A percentile compares a stretch with the other conserved stretches of the same genome.
Evolutionary conservation across 53 echinoderm and acorn worm genomes (phyloP).

Genomic region (Mesocentrotus franciscanus): DNA sequence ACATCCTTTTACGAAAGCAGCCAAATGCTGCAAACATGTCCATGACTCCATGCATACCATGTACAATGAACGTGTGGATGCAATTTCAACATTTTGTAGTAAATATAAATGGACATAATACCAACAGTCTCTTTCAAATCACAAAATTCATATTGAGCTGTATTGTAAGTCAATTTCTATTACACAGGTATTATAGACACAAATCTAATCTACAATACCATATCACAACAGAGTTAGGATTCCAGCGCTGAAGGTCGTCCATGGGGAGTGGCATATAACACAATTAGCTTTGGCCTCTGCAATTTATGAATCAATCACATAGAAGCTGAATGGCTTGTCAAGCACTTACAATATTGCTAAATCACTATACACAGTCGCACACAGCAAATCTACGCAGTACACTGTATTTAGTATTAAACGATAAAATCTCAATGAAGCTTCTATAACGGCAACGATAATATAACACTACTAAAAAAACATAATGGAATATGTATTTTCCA

Average conservation of each 20-base stretch:
- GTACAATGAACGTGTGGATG: too few species aligned
- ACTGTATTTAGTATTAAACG: not conserved
- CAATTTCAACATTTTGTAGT: too few species aligned
- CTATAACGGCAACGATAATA: not conserved
- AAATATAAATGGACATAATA: too few species aligned
- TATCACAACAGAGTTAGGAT: constrained; percentile 50
- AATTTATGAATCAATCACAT: constrained; percentile 66
- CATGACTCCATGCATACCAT: too few species aligned
- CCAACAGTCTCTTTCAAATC: not conserved
- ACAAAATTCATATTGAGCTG: not conserved
- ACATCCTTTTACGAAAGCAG: too few species aligned
- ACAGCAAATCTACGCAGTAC: not conserved
- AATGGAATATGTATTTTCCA: too few species aligned
- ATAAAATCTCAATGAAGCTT: not conserved
- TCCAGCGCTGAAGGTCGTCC: constrained; percentile 60
- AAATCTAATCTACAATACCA: constrained; percentile 39
- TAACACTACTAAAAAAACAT: too few species aligned
- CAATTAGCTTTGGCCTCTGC: constrained; percentile 65
- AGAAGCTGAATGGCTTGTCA: constrained; percentile 39
- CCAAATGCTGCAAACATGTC: too few species aligned
- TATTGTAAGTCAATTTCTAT: constrained; percentile 13
- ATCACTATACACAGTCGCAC: not conserved
- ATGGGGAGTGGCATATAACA: constrained; percentile 66
- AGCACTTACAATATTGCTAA: constrained; percentile 36
- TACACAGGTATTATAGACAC: not conserved